Base-by-base conservation (phyloP, 2,888 invertebrate genomes). In the Ennomos fuscantarius region DNA sequence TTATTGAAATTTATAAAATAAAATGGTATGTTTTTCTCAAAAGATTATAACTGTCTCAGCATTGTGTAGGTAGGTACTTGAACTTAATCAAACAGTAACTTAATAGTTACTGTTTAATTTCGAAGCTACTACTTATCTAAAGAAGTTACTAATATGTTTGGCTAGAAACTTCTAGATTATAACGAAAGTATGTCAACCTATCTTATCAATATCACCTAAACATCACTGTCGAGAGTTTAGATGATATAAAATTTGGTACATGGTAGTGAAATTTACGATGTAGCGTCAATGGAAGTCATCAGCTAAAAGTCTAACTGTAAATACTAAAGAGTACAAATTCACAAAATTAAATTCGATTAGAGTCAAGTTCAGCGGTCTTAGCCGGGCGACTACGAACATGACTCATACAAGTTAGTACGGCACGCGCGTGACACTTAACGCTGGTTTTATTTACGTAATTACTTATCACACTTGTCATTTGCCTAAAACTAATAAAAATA, bases 361-460 rank as follows among this genome's bases (percentile, higher is more conserved):
- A 42, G 50, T 63, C 49, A 63, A 63, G 62, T 62, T 63, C 60
- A 35, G 51, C 39, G 55, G 59, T 57, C 42, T 42, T 37, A 11
- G 53, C 42, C 35, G 43, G 48, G 50, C 56, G 55, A 56, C 49
- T 33, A 59, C 55, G 42, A 39, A 58, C 36, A 44, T 75, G 76
- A 78, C 59, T 78, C 74, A 75, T 48, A 37, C 60, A 61, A 64
- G 63, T 52, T 62, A 60, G 50, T 48, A 58, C 63, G 58, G 55
- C 64, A 62, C 55, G 47, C 52, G 44, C 57, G 47, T 15, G 43
- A 43, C 42, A 39, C 39, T 47, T 24, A 46, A 41, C 41, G 54
- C 57, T 34, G 62, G 66, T 78, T 24, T 79, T 81, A 63, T 81
- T 75, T 76, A 76, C 67, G 61, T 49, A 66, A 67, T 56, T 63